phyloP scores from a whole-genome alignment of 1,140 invertebrate genomes.

The Alviniconcha marisindica region DNA sequence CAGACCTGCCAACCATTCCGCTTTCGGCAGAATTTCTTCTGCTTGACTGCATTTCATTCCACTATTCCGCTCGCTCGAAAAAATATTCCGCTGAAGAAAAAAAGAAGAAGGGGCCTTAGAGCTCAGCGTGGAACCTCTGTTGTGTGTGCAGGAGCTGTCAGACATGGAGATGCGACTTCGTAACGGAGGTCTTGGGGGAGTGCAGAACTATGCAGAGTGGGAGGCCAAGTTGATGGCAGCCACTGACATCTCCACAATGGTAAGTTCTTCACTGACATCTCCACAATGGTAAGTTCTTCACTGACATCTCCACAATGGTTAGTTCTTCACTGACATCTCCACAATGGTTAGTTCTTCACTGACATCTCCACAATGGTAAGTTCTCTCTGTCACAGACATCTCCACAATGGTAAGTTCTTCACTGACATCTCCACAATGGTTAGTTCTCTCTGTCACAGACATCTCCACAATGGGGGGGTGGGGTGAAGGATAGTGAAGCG shows the following conservation, averaged over 20 bases:
- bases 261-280: constrained; percentile 60
- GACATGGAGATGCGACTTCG: constrained; percentile 67
- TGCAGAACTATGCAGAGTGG: constrained; percentile 70
- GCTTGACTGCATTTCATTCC: too few species aligned
- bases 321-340: constrained; percentile 53
- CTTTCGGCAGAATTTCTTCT: too few species aligned
- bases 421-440: too few species aligned
- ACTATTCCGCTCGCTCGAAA: too few species aligned
- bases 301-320: constrained; percentile 63
- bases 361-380: too few species aligned
- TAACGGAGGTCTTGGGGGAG: constrained; percentile 75
- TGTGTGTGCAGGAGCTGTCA: constrained; percentile 65
- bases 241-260: constrained; percentile 59
- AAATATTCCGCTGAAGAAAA: too few species aligned
- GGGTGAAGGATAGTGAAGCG: too few species aligned
- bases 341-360: constrained; percentile 68
- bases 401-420: constrained; percentile 65
- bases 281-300: constrained; percentile 65
- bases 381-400: constrained; percentile 60
- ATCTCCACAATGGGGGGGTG: constrained; percentile 62
- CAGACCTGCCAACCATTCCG: too few species aligned
- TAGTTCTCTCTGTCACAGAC: constrained; percentile 54
- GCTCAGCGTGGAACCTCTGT: background rate
- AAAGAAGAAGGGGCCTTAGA: too few species aligned
- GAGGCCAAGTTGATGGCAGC: constrained; percentile 64